These are phyloP conservation scores for Notarius lentiginosus DNA, from an alignment of 2,113 vertebrate species.

Conservation along the genomic window DNA sequence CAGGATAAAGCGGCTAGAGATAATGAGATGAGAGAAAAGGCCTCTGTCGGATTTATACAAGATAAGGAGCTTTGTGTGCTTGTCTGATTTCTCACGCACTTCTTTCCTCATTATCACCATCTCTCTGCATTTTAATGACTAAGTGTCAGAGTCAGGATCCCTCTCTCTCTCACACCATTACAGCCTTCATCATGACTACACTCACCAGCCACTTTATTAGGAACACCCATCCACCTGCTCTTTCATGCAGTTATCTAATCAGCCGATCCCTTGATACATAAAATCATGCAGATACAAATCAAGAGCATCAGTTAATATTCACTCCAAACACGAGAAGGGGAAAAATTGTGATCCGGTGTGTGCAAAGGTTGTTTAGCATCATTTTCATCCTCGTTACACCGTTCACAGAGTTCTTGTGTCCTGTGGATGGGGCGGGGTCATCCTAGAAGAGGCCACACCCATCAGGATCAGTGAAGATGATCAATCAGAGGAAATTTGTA, in stretches of 20 bases:
- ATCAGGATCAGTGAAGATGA: neutral
- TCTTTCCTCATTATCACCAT: neutral
- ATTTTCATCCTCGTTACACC: neutral
- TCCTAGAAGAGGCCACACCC: neutral
- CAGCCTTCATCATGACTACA: neutral
- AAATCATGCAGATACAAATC: too few relatives aligned
- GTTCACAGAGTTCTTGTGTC: neutral
- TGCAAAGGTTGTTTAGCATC: neutral
- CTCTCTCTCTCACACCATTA: neutral
- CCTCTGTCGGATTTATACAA: neutral
- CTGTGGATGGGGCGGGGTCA: neutral
- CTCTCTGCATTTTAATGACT: conserved; percentile 11
- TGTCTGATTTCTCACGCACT: conserved; percentile 28
- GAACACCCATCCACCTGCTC: too few relatives aligned
- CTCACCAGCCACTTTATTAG: too few relatives aligned
- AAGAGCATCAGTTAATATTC: too few relatives aligned
- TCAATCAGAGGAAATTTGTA: neutral
- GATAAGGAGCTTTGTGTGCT: conserved; percentile 1
- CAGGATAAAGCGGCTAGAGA: too few relatives aligned
- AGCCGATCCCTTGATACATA: too few relatives aligned
- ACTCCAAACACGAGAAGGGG: too few relatives aligned
- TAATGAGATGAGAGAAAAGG: too few relatives aligned
- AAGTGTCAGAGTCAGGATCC: conserved; percentile 36
- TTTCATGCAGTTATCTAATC: too few relatives aligned
- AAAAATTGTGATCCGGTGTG: neutral